Evolutionary conservation across 2,888 invertebrate genomes (phyloP).

Genomic region (Pyrochroa serraticornis): DNA sequence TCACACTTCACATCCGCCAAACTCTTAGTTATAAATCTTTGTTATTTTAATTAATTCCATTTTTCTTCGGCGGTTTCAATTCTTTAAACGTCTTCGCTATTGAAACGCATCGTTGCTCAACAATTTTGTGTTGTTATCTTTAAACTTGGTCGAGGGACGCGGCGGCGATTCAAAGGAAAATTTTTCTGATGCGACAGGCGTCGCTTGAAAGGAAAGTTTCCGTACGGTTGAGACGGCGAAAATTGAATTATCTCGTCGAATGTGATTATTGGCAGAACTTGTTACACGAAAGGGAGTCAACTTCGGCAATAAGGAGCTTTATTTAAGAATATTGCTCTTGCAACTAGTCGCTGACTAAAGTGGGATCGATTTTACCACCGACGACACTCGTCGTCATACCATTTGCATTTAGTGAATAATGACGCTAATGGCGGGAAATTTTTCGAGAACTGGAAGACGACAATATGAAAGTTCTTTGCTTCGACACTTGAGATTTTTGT

Average conservation of each 20-base stretch:
- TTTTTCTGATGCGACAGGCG: neutral
- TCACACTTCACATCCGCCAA: too few species aligned
- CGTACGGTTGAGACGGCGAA: slow-evolving; percentile 10
- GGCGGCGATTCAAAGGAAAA: neutral
- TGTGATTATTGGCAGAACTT: slow-evolving; percentile 31
- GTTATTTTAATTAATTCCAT: slow-evolving; percentile 13
- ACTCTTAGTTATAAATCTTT: slow-evolving; percentile 8
- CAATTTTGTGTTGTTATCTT: too few species aligned
- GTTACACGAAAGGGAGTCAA: slow-evolving; percentile 22
- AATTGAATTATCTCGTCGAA: slow-evolving; percentile 27
- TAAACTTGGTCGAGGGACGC: neutral
- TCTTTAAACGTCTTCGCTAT: neutral
- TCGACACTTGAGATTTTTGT: too few species aligned
- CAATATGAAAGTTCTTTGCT: too few species aligned
- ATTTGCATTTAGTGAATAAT: too few species aligned
- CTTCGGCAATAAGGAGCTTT: slow-evolving; percentile 26
- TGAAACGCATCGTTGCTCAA: too few species aligned
- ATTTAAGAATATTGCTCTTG: slow-evolving; percentile 12
- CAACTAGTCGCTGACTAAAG: too few species aligned
- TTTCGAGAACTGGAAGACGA: too few species aligned
- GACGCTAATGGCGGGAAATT: too few species aligned
- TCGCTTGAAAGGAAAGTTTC: slow-evolving; percentile 29
- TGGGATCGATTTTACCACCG: too few species aligned
- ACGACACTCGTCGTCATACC: too few species aligned
- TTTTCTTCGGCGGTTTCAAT: neutral